Evolutionary conservation across 2,113 vertebrate species (phyloP), one percentile per base, ranked within the genome.

Genomic region (Bujurquina vittata): DNA sequence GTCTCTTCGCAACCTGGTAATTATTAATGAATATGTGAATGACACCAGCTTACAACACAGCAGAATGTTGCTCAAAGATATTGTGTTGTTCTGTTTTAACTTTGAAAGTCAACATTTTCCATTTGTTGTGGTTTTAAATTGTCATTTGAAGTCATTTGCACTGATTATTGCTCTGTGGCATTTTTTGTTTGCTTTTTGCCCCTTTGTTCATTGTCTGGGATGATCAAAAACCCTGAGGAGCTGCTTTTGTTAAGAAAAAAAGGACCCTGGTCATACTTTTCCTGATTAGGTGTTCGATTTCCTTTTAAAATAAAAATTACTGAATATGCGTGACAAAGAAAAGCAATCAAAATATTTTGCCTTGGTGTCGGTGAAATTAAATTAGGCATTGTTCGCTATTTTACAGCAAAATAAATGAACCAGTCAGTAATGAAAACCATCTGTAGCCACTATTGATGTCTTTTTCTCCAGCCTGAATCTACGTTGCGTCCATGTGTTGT

Each of bases 1-100:
- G 69, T 97, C 96, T 86, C 96, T 94, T 56, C 95, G 93, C 54
- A 81, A 86, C 83, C 94, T 95, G 87, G 65, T 77, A 10, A 76
- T 85, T 10, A 55, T 33, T 20, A 75, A 69, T 20, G 35, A 1
- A 49, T 72, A 54, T 0, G 10, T 43, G 33, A 54, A 72, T 72
- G 65, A 72, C 26, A 31, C 26, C 26, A 72, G 26, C 46, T 72
- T 72, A 72, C 26, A 54, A 3, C 1, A 11, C 43, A n/a, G 54
- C 0, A 20, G 14, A 57, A 58, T 5, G 46, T 11, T 29, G 57
- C n/a, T 40, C 12, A 69, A 54, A 40, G 20, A 55, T 55, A 4
- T 7, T 37, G 8, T 20, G 14, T 10, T 26, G 9, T 7, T 63
- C 33, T 0, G 11, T 62, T 78, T 63, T 18, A 22, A 22, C 20